A percentile compares a stretch with the other conserved stretches of the same genome.
phyloP scores from a whole-genome alignment of 2,797 vertebrate species.

The Spondyliosoma cantharus region DNA sequence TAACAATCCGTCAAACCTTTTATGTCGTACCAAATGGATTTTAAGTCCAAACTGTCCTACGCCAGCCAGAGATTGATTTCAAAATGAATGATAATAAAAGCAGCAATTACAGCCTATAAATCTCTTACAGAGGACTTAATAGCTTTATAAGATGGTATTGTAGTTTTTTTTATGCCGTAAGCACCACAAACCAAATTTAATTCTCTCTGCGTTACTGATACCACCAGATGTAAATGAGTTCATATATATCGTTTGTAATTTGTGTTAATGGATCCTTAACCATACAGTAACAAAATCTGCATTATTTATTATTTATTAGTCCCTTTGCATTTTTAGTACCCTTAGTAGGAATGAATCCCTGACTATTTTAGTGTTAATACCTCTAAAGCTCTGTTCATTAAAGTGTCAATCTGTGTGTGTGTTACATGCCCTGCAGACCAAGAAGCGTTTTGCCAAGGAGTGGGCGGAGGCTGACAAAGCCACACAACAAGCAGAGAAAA shows the following conservation, averaged over 20 bases:
- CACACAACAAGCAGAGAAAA: constrained; percentile 85
- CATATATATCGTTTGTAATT: not conserved
- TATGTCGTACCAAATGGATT: not conserved
- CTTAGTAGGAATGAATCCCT: not conserved
- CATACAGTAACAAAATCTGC: not conserved
- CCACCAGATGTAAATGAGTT: not conserved
- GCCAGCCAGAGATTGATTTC: not conserved
- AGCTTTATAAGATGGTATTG: not conserved
- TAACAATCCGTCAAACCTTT: not conserved
- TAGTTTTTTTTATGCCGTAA: not conserved
- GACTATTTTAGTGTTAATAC: constrained; percentile 9
- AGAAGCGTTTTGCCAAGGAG: constrained; percentile 90
- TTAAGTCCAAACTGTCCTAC: not conserved
- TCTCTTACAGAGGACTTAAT: not conserved
- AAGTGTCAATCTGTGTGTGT: constrained; percentile 7
- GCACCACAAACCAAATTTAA: not conserved
- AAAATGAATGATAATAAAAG: not conserved
- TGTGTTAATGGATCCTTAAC: not conserved
- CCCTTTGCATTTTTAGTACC: not conserved
- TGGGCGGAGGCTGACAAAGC: constrained; percentile 91
- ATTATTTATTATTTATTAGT: not conserved
- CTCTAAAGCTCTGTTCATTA: not conserved
- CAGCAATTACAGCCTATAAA: not conserved
- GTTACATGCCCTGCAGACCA: constrained; percentile 81
- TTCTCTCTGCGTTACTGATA: not conserved